Base-by-base conservation (phyloP, 30 jellyfish, hydroid and myxozoan species). In the Hydractinia symbiolongicarpus region DNA sequence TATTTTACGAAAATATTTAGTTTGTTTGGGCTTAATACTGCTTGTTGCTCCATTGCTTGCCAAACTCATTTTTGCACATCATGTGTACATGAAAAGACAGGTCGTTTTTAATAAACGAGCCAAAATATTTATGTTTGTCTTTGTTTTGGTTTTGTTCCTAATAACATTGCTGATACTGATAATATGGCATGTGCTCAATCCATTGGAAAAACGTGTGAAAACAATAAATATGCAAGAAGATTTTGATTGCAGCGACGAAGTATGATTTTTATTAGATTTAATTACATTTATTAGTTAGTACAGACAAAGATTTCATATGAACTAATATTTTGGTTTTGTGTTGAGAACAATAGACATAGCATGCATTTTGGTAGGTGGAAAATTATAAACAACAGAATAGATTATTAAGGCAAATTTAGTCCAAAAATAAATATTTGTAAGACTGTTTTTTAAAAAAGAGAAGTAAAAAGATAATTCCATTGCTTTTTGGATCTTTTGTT, bases 1-100 rank as follows among this genome's bases (percentile, higher is more conserved):
- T 66, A 51, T 92, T 89, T 90, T 89, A 73, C 55, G 96, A 58
- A 82, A 82, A 50, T 89, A 94, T 94, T 89, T 89, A 62, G 83
- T 89, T 82, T 89, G 89, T 9, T 55, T 84, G 76, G 96, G 96
- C 20, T 79, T 81, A 58, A 82, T 71, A 4, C 83, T 89, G 73
- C 88, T 69, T 19, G 96, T 84, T 66, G 96, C 94, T 21, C 86
- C 90, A 11, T 50, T 89, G 5, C 16, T 84, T 7, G 89, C 95
- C 51, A 89, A 89, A 74, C 88, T 89, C 6, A 79, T 89, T 89
- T 60, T 79, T 55, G 96, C 86, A 8, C 88, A 89, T 30, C 86
- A 89, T 68, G 94, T 83, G 6, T 66, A 82, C 61, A 72, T 84
- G 19, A 79, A 78, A 61, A 61, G 94, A 20, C 44, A 71, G 6